Conservation (phyloP, 2,888 invertebrate genomes). For the Agriopis leucophaearia region DNA sequence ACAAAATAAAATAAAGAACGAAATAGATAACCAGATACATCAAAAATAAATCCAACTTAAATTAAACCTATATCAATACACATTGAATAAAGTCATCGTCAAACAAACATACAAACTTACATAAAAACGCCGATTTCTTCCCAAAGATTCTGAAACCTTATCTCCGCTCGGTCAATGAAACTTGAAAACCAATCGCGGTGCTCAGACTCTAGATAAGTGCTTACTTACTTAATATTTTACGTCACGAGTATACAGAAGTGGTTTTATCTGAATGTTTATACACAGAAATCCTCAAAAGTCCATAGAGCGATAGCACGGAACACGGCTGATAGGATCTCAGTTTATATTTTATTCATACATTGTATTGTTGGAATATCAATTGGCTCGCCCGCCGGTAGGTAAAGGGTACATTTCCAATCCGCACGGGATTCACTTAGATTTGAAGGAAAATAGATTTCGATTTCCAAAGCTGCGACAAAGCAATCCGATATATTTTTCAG, state of each 20-base stretch:
- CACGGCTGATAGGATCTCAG: constrained; percentile 82
- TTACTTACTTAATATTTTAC: background rate
- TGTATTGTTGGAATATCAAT: constrained; percentile 87
- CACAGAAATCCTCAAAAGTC: constrained; percentile 57
- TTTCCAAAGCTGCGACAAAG: constrained; percentile 87
- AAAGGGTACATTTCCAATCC: constrained; percentile 87
- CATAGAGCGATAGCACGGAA: constrained; percentile 74
- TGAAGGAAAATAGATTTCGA: constrained; percentile 87
- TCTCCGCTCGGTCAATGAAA: too few relatives aligned
- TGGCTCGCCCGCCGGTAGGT: constrained; percentile 86
- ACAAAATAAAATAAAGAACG: too few relatives aligned
- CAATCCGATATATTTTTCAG: constrained; percentile 87
- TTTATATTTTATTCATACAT: constrained; percentile 87
- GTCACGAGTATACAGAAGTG: background rate
- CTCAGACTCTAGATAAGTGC: too few relatives aligned
- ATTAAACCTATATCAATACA: too few relatives aligned
- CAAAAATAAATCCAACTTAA: too few relatives aligned
- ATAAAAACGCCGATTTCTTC: too few relatives aligned
- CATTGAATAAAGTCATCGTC: too few relatives aligned
- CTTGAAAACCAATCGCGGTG: too few relatives aligned
- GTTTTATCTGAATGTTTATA: constrained; percentile 13
- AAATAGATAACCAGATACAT: too few relatives aligned
- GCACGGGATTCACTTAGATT: constrained; percentile 87
- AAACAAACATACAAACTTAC: too few relatives aligned
- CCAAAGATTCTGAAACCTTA: too few relatives aligned